Percentiles rank a stretch among this genome's conserved stretches.
phyloP scores from a whole-genome alignment of 35 echinoderm and acorn worm species.

The Amphiura filiformis region DNA sequence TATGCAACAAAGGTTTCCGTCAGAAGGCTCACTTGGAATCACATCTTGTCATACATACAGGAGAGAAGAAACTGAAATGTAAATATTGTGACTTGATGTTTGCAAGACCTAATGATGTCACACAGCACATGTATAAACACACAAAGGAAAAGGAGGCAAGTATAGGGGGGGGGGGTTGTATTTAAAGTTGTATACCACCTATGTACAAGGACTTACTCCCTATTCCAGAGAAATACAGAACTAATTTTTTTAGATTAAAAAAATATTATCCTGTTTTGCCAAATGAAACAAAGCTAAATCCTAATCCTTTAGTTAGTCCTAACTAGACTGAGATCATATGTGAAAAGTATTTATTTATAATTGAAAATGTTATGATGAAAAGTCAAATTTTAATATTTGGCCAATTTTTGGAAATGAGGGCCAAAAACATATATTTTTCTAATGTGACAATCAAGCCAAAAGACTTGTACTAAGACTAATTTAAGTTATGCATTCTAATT shows the following conservation, averaged over 20 bases:
- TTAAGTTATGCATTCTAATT: background rate
- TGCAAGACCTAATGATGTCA: slow-evolving; percentile 53
- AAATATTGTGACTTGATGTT: slow-evolving; percentile 65
- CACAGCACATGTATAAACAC: slow-evolving; percentile 64
- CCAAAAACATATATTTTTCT: too few relatives aligned
- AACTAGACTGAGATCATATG: background rate
- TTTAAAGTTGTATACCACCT: background rate
- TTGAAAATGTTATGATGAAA: too few relatives aligned
- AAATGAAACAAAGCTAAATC: too few relatives aligned
- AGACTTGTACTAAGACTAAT: too few relatives aligned
- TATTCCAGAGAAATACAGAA: too few relatives aligned
- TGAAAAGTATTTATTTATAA: too few relatives aligned
- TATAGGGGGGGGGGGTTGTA: background rate
- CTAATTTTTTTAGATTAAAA: too few relatives aligned
- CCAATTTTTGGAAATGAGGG: too few relatives aligned
- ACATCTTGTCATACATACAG: slow-evolving; percentile 73
- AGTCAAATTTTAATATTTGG: too few relatives aligned
- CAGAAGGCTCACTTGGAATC: slow-evolving; percentile 77
- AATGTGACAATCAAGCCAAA: too few relatives aligned
- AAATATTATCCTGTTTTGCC: too few relatives aligned
- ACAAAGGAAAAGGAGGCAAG: slow-evolving; percentile 69
- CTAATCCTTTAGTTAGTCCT: background rate
- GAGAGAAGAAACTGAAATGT: slow-evolving; percentile 82
- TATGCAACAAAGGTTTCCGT: slow-evolving; percentile 74
- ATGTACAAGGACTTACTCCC: background rate